Evolutionary conservation across 2,113 vertebrate genomes (phyloP).

Genomic region (Acrocephalus arundinaceus): DNA sequence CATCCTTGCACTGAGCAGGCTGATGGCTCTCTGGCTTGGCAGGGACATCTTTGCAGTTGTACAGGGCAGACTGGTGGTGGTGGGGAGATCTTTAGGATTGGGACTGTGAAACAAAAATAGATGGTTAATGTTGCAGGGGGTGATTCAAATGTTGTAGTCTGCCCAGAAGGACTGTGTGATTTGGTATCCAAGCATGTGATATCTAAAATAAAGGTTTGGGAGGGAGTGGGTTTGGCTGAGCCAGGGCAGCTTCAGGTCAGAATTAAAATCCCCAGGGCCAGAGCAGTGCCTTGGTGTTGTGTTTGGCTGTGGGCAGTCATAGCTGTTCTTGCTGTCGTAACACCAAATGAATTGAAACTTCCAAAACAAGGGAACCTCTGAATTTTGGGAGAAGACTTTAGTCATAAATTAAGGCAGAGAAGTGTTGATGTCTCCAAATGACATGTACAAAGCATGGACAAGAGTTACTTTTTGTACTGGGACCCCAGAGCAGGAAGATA

Average conservation of each 20-base stretch:
- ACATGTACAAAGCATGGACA: neutral
- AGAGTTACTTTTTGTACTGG: neutral
- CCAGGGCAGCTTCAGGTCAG: neutral
- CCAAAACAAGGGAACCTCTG: neutral
- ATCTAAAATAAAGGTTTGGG: neutral
- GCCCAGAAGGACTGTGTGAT: neutral
- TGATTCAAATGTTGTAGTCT: neutral
- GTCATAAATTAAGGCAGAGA: neutral
- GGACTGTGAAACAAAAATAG: neutral
- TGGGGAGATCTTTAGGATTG: neutral
- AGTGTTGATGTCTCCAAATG: neutral
- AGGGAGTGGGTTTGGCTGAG: neutral
- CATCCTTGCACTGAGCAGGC: neutral
- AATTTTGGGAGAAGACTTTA: neutral
- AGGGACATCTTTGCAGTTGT: neutral
- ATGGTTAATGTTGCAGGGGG: neutral
- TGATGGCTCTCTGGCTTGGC: neutral
- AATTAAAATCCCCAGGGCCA: neutral
- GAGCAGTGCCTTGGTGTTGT: neutral
- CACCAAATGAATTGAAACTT: neutral
- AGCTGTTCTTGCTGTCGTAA: neutral
- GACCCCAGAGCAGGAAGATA: neutral
- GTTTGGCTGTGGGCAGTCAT: neutral
- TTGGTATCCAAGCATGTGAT: neutral
- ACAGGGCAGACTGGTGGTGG: too few relatives aligned